Evolutionary conservation across 2,888 invertebrate species (phyloP), one percentile per base, ranked within the genome.

Genomic region (Lamellibrachia satsuma): DNA sequence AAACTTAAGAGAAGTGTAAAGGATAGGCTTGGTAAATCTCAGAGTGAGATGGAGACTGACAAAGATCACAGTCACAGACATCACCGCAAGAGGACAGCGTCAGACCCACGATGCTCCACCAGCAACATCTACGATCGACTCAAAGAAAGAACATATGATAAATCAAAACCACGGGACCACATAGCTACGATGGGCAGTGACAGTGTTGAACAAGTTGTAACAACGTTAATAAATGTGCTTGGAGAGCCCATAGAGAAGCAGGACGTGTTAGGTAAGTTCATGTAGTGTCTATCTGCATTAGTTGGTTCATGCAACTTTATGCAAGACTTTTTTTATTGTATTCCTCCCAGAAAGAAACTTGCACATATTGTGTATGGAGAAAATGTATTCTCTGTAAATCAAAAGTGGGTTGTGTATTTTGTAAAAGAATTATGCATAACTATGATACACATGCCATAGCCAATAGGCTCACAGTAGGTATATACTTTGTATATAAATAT

Each of bases 81-180:
- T 22, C 75, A 75, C n/a, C 75, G 75, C 75, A 75, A 75, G 75
- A 75, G 75, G 22, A 75, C 75, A 6, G 75, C 75, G 22, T 75
- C 75, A 75, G 75, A 75, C 22, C 75, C 75, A 22, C 75, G 75
- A n/a, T 75, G 75, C n/a, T 75, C 75, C 75, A 15, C 75, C n/a
- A 75, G 75, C 75, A 75, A 75, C 75, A 75, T 75, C 75, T 75
- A 22, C 6, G 75, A 75, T 75, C 75, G 75, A 75, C 75, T 75
- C n/a, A 75, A 75, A 75, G 75, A 75, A 15, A 75, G 75, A 75
- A 75, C 75, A 6, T 75, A 75, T 15, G 75, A 75, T 75, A 75
- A 75, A n/a, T 75, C 75, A 75, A 75, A 75, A 75, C 75, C 75
- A 75, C 75, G 75, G 22, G 75, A 75, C 75, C 75, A 75, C 75